A percentile compares a stretch with the other conserved stretches of the same genome.
Evolutionary conservation across 2,888 invertebrate genomes (phyloP).

Genomic region (Acanthosepion lycidas): DNA sequence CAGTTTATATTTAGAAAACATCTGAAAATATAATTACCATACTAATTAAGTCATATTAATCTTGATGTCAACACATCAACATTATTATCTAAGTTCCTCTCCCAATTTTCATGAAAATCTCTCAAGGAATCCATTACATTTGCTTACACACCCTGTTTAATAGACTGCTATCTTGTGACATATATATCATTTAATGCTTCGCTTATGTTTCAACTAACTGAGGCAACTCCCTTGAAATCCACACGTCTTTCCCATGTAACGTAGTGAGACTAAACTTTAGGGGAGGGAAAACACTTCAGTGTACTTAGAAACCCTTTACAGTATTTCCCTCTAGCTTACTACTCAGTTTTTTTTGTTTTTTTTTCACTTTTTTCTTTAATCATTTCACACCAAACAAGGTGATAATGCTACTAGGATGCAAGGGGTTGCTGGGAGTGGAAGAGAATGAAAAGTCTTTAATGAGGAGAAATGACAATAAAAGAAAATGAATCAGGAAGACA

Average conservation of each 20-base stretch:
- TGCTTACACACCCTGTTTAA: slow-evolving; percentile 23
- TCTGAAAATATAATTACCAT: slow-evolving; percentile 13
- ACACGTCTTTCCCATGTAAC: slow-evolving; percentile 8
- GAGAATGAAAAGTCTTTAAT: no score
- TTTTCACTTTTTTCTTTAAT: not conserved
- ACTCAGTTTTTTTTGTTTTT: not conserved
- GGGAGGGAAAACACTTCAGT: not conserved
- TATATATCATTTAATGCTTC: slow-evolving; percentile 21
- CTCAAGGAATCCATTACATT: slow-evolving; percentile 33
- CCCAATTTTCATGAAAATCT: slow-evolving; percentile 14
- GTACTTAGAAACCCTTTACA: not conserved
- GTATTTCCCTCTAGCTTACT: not conserved
- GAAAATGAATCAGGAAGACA: no score
- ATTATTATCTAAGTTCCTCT: slow-evolving; percentile 22
- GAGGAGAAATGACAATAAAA: no score
- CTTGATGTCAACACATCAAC: slow-evolving; percentile 23
- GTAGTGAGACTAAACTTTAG: slow-evolving; percentile 6
- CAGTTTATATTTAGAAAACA: slow-evolving; percentile 14
- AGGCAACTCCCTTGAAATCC: slow-evolving; percentile 33
- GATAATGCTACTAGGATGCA: no score
- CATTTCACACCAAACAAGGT: not conserved
- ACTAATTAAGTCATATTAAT: slow-evolving; percentile 22
- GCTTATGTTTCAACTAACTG: slow-evolving; percentile 1
- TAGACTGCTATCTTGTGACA: slow-evolving; percentile 33
- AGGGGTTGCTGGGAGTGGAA: no score